phyloP scores from a whole-genome alignment of 2,113 vertebrate species.

The Oriolus oriolus region DNA sequence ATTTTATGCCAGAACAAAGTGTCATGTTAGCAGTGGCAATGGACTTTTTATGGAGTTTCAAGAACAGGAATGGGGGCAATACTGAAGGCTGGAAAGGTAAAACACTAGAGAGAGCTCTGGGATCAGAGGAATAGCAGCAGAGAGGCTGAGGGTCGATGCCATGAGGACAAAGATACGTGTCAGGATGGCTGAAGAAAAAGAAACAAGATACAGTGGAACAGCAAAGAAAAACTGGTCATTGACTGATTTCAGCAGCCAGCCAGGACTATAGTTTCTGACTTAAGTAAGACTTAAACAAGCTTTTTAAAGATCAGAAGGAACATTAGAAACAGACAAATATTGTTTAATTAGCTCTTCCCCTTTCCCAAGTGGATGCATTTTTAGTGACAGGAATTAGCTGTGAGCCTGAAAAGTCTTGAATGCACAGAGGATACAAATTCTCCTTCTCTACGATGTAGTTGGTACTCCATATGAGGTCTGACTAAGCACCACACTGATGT shows the following conservation, averaged over 20 bases:
- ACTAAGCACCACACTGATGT: background rate
- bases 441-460: background rate
- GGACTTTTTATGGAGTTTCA: background rate
- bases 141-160: rapidly evolving
- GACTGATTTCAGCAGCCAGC: background rate
- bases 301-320: background rate
- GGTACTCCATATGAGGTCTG: background rate
- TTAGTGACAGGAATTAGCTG: background rate
- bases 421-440: background rate
- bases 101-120: background rate
- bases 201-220: background rate
- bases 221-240: background rate
- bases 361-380: background rate
- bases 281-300: background rate
- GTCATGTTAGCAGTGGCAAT: background rate
- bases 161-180: background rate
- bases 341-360: background rate
- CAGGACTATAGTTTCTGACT: background rate
- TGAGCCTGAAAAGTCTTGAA: background rate
- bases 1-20: background rate
- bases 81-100: background rate
- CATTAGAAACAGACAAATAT: background rate
- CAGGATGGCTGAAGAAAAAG: background rate
- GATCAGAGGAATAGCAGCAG: background rate
- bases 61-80: background rate